Percentiles rank a stretch among this genome's conserved stretches.
Conservation (phyloP, 2,888 invertebrate species). For the Keiferia lycopersicella region DNA sequence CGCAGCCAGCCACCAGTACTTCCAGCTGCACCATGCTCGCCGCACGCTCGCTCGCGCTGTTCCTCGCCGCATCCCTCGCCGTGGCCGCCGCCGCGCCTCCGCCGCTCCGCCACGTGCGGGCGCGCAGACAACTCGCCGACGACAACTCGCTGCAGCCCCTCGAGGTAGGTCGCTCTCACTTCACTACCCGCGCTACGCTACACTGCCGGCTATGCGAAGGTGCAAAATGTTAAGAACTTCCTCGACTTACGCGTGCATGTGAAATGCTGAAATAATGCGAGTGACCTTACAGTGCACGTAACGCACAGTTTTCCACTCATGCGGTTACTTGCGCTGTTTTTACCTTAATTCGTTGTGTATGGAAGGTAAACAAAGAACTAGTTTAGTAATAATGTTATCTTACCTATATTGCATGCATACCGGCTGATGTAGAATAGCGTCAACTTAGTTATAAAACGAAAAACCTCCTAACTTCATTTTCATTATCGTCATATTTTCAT, state of each 20-base stretch:
- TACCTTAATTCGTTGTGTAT: slow-evolving; percentile 5
- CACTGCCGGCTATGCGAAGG: slow-evolving; percentile 27
- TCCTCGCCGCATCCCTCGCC: slow-evolving; percentile 36
- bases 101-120: slow-evolving; percentile 42
- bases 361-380: not conserved
- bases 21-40: slow-evolving; percentile 44
- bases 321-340: slow-evolving; percentile 17
- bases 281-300: slow-evolving; percentile 26
- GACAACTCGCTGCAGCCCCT: slow-evolving; percentile 69
- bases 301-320: slow-evolving; percentile 16
- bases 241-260: slow-evolving; percentile 24
- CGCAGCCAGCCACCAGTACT: slow-evolving; percentile 39
- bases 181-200: slow-evolving; percentile 19
- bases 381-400: not conserved
- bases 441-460: not conserved
- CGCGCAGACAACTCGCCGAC: slow-evolving; percentile 65
- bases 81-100: slow-evolving; percentile 43
- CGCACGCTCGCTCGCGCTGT: slow-evolving; percentile 40
- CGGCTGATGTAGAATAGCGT: slow-evolving; percentile 20
- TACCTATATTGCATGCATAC: slow-evolving; percentile 17
- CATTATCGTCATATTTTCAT: not conserved
- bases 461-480: not conserved
- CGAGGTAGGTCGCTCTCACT: slow-evolving; percentile 51
- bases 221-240: slow-evolving; percentile 19
- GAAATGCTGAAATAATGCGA: slow-evolving; percentile 27